These are phyloP conservation scores for Pollenia labialis DNA, from an alignment of 2,888 invertebrate genomes.

Conservation along the genomic window DNA sequence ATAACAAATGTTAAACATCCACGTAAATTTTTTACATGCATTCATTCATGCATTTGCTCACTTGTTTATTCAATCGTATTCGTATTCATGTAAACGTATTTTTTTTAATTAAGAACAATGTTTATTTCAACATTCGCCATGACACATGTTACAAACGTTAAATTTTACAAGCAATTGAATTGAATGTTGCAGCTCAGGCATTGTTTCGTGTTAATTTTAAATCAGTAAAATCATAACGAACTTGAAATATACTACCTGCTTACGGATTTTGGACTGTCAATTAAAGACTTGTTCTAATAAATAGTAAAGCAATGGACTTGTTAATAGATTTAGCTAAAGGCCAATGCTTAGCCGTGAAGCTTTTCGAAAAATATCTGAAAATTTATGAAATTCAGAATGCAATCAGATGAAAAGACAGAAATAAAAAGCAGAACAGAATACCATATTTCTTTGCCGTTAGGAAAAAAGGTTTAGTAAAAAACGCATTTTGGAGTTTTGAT, in stretches of 20 bases:
- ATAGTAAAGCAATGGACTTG: too few species aligned
- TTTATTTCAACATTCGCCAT: constrained; percentile 36
- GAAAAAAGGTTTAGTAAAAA: too few species aligned
- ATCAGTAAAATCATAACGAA: background rate
- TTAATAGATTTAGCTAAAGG: too few species aligned
- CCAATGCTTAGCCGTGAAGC: too few species aligned
- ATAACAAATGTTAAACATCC: background rate
- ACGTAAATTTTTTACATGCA: background rate
- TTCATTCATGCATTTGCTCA: background rate
- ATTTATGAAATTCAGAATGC: too few species aligned
- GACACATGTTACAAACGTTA: constrained; percentile 43
- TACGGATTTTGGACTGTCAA: too few species aligned
- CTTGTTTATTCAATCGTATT: constrained; percentile 15
- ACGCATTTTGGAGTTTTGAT: too few species aligned
- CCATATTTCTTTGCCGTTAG: too few species aligned
- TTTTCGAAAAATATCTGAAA: too few species aligned
- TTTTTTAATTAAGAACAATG: constrained; percentile 44
- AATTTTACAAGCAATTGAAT: constrained; percentile 35
- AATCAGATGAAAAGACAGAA: too few species aligned
- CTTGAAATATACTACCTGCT: background rate
- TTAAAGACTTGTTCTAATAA: too few species aligned
- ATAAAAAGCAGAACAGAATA: too few species aligned
- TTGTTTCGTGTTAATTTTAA: background rate
- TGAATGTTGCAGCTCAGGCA: background rate
- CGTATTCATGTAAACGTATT: constrained; percentile 8